Conservation (phyloP, 1,140 invertebrate species). For the Drosophila pruinosa region DNA sequence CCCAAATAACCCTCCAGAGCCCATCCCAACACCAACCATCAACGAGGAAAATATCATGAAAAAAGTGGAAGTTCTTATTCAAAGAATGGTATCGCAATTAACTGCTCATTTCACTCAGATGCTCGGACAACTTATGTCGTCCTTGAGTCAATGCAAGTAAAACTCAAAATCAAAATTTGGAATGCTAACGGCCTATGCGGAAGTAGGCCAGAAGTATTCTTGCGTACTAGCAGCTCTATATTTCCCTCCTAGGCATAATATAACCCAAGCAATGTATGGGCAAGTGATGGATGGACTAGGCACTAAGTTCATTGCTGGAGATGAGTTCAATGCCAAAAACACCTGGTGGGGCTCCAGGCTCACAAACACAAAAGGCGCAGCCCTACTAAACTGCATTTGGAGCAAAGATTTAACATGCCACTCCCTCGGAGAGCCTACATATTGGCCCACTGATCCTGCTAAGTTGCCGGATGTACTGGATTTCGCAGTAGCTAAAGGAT, state of each 20-base stretch:
- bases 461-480: not conserved
- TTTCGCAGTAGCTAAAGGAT: not conserved
- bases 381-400: no score
- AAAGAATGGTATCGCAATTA: no score
- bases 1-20: no score
- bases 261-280: no score
- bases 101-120: not conserved
- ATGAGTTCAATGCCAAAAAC: not conserved
- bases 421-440: not conserved
- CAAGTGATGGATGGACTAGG: no score
- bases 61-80: no score
- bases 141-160: conserved; percentile 18
- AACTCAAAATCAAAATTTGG: not conserved
- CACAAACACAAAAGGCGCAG: not conserved
- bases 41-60: no score
- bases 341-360: not conserved
- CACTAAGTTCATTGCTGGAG: not conserved
- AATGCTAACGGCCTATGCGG: conserved; percentile 12
- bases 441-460: not conserved
- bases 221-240: no score
- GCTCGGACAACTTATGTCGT: no score
- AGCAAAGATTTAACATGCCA: not conserved
- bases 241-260: not conserved
- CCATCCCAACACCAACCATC: no score
- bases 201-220: conserved; percentile 16